Evolutionary conservation across 92 coral and sea anemone species (phyloP).

Genomic region (Porites rus): DNA sequence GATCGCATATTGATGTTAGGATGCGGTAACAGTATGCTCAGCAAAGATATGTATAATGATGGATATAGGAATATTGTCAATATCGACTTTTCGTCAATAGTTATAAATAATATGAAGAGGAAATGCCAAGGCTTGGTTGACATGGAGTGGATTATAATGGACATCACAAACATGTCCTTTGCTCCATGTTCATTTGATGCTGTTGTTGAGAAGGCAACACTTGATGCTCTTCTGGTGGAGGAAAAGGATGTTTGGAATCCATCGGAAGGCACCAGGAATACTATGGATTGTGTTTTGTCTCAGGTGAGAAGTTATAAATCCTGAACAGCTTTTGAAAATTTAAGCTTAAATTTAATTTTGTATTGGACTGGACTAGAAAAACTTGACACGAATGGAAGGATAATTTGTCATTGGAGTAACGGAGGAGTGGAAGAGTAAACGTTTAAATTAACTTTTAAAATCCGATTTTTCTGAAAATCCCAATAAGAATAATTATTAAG

Average conservation of each 20-base stretch:
- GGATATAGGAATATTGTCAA: conserved; percentile 71
- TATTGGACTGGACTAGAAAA: too few species aligned
- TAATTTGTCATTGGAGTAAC: too few species aligned
- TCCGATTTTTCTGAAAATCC: too few species aligned
- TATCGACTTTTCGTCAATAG: conserved; percentile 80
- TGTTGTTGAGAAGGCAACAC: conserved; percentile 76
- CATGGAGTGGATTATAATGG: conserved; percentile 77
- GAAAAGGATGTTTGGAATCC: conserved; percentile 79
- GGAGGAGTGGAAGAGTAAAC: too few species aligned
- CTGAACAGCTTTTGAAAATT: not conserved
- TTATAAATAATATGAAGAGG: conserved; percentile 73
- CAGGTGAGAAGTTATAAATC: conserved; percentile 41
- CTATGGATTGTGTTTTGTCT: conserved; percentile 60
- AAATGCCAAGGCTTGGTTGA: conserved; percentile 55
- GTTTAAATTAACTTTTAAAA: too few species aligned
- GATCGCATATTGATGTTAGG: conserved; percentile 76
- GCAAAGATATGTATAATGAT: conserved; percentile 76
- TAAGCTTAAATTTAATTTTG: too few species aligned
- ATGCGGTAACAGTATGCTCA: conserved; percentile 76
- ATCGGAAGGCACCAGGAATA: conserved; percentile 46
- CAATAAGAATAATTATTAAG: too few species aligned
- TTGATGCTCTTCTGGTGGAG: conserved; percentile 78
- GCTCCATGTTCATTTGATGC: conserved; percentile 66
- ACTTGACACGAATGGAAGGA: too few species aligned
- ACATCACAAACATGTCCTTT: conserved; percentile 62